Evolutionary conservation across 2,113 vertebrate species (phyloP), one percentile per base, ranked within the genome.

Genomic region (Lipophrys pholis): DNA sequence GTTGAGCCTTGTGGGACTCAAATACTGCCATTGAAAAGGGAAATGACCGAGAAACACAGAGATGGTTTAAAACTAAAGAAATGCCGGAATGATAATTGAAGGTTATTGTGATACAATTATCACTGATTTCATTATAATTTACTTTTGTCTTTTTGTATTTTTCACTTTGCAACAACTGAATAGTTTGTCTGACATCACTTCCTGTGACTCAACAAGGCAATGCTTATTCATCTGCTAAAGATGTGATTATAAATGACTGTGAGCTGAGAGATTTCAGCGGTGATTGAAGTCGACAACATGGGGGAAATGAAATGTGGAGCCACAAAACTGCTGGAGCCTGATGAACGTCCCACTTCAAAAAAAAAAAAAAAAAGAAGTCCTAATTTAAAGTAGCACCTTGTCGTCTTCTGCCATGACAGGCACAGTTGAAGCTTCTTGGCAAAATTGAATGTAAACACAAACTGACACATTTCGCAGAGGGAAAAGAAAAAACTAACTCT

Each of bases 31-130:
- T 80, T 83, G 70, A 76, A 61, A 41, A 41, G 63, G 41, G 46
- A 62, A 76, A 59, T 57, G 52, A 72, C n/a, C n/a, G 56, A 49
- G 38, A 16, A 56, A 63, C 12, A 38, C 1, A 6, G 15, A 58
- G 30, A 49, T 30, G 2, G 77, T 67, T 75, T 36, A 38, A 59
- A 50, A 12, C 56, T 68, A 79, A 36, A 83, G 14, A 76, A 56
- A 65, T 43, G 6, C 69, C 50, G 51, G 15, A 15, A 40, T 62
- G 72, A 74, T 35, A 50, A 12, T 61, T 43, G 49, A 36, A 30
- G 54, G 78, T 58, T 40, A 64, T 74, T 67, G 55, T 69, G 41
- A 81, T 46, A 43, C 57, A 65, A 89, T 81, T 58, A 82, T 41
- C 1, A 14, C 17, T 39, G 16, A 12, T 76, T 21, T 62, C 50